Evolutionary conservation across 2,113 vertebrate genomes (phyloP).

Genomic region (Bos indicus): DNA sequence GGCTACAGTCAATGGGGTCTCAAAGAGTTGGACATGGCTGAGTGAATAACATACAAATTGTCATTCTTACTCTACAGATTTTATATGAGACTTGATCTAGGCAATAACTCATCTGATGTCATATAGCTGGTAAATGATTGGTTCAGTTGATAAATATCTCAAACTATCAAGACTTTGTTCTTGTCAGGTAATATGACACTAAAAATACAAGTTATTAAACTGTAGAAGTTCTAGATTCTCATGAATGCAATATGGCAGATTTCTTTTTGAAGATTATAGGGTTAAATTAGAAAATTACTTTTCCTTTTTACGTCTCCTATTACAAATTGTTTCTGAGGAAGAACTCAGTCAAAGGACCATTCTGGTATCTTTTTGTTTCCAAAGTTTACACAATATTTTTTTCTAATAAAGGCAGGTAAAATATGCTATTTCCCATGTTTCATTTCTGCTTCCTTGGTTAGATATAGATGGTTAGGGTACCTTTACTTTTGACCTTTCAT

Average conservation of each 20-base stretch:
- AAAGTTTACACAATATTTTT: not conserved
- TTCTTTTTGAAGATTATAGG: not conserved
- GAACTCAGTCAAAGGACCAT: not conserved
- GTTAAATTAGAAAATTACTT: not conserved
- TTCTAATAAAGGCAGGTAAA: not conserved
- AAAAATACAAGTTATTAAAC: not conserved
- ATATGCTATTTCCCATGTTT: not conserved
- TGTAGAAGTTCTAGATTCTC: not conserved
- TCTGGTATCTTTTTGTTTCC: not conserved
- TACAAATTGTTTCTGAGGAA: not conserved
- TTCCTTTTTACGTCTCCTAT: not conserved
- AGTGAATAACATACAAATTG: not conserved
- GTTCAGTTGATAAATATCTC: not conserved
- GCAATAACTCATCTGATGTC: not conserved
- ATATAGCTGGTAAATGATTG: not conserved
- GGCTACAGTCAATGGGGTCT: not conserved
- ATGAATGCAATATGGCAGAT: not conserved
- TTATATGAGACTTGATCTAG: not conserved
- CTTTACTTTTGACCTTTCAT: not conserved
- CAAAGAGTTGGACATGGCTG: not conserved
- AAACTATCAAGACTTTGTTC: not conserved
- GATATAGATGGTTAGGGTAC: not conserved
- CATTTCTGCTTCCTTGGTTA: not conserved
- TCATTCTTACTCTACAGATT: not conserved
- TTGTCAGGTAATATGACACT: not conserved